A percentile compares a stretch with the other conserved stretches of the same genome.
Evolutionary conservation across 2,888 invertebrate species (phyloP).

Genomic region (Phorcus lineatus): DNA sequence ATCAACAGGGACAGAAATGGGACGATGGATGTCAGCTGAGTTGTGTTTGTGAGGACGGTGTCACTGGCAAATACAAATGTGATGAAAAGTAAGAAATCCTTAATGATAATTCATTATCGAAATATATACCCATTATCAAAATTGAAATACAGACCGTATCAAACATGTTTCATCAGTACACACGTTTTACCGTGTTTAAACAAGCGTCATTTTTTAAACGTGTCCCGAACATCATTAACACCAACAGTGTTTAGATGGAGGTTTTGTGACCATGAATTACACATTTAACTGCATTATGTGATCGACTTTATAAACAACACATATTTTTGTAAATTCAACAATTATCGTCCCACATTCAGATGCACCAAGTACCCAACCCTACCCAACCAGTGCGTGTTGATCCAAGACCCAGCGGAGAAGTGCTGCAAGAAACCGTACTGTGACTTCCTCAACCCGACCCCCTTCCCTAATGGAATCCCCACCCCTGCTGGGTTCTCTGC

Average conservation of each 20-base stretch:
- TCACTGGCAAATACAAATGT: slow-evolving; percentile 57
- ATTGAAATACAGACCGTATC: too few relatives aligned
- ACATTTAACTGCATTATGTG: too few relatives aligned
- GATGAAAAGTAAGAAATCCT: slow-evolving; percentile 49
- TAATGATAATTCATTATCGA: too few relatives aligned
- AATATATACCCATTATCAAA: too few relatives aligned
- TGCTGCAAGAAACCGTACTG: slow-evolving; percentile 62
- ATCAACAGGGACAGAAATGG: slow-evolving; percentile 57
- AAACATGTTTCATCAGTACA: too few relatives aligned
- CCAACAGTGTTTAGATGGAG: too few relatives aligned
- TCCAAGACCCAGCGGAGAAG: slow-evolving; percentile 56
- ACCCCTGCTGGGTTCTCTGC: slow-evolving; percentile 50
- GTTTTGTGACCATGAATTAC: too few relatives aligned
- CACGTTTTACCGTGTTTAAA: too few relatives aligned
- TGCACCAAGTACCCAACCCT: slow-evolving; percentile 53
- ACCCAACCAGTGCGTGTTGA: slow-evolving; percentile 54
- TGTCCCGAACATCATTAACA: too few relatives aligned
- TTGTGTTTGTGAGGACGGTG: slow-evolving; percentile 58
- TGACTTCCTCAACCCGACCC: slow-evolving; percentile 59
- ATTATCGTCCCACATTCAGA: background rate
- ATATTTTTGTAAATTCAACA: background rate
- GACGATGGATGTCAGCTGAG: slow-evolving; percentile 57
- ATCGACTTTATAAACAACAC: background rate
- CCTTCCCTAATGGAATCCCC: slow-evolving; percentile 54
- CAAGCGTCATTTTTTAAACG: too few relatives aligned